Evolutionary conservation across 1,140 invertebrate species (phyloP).

Genomic region (Panulirus ornatus): DNA sequence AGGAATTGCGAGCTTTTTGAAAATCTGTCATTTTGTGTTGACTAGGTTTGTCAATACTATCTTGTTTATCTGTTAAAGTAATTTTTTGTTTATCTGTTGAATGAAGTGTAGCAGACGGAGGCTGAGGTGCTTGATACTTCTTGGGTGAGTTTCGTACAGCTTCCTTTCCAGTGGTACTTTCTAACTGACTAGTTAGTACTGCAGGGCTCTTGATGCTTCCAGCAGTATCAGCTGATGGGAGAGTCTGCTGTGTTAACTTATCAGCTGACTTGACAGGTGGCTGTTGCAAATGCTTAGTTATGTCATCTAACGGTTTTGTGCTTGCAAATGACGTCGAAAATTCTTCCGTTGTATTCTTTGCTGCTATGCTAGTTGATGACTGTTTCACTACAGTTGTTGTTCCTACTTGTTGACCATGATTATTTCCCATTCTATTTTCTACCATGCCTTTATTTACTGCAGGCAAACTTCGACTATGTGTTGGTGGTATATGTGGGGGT

Average conservation of each 20-base stretch:
- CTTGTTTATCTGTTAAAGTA: background rate
- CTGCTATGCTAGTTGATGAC: background rate
- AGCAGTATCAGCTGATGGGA: background rate
- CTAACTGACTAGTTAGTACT: no score
- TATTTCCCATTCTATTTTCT: constrained; percentile 42
- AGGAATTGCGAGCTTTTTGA: no score
- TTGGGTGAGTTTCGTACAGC: constrained; percentile 26
- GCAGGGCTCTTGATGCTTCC: background rate
- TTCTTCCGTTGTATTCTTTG: background rate
- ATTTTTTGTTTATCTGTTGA: background rate
- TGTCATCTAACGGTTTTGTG: background rate
- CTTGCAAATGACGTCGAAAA: background rate
- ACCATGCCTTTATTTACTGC: constrained; percentile 55
- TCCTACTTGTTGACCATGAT: background rate
- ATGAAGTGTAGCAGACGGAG: constrained; percentile 1
- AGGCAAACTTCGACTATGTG: constrained; percentile 65
- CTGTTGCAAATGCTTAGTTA: background rate
- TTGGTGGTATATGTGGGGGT: constrained; percentile 34
- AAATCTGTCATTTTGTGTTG: no score
- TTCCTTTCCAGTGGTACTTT: no score
- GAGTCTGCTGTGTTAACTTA: background rate
- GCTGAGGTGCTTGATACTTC: constrained; percentile 33
- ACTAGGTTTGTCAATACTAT: no score
- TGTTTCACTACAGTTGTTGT: background rate
- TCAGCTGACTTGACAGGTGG: background rate